phyloP scores from a whole-genome alignment of 2,888 invertebrate genomes.

The Hoplodrina blanda region DNA sequence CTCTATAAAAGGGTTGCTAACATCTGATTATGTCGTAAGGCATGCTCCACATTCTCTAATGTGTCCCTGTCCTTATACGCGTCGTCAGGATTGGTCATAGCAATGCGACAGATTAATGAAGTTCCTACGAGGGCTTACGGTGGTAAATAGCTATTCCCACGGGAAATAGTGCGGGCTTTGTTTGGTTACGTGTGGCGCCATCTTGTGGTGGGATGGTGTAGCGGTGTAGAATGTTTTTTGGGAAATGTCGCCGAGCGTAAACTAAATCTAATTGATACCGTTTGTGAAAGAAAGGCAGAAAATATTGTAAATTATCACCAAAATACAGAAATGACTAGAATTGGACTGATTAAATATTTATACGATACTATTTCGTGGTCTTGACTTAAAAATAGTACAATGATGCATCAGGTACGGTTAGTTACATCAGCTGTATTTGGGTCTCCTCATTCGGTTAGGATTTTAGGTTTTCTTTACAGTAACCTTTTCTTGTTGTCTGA shows the following conservation, averaged over 20 bases:
- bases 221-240: constrained; percentile 8
- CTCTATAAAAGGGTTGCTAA: constrained; percentile 47
- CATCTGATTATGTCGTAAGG: constrained; percentile 63
- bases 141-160: constrained; percentile 58
- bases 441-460: too few relatives aligned
- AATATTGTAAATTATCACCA: too few relatives aligned
- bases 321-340: too few relatives aligned
- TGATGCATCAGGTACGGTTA: too few relatives aligned
- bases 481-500: too few relatives aligned
- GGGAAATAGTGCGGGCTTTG: constrained; percentile 52
- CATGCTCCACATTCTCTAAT: constrained; percentile 59
- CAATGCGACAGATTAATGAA: constrained; percentile 59
- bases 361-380: too few relatives aligned
- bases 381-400: too few relatives aligned
- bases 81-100: constrained; percentile 52
- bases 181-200: constrained; percentile 47
- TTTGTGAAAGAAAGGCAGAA: background rate
- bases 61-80: constrained; percentile 59
- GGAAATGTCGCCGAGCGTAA: background rate
- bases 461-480: too few relatives aligned
- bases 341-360: too few relatives aligned
- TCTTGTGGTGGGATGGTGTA: constrained; percentile 21
- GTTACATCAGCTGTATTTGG: too few relatives aligned
- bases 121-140: constrained; percentile 45
- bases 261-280: background rate